These are phyloP conservation scores for Drosophila anceps DNA, from an alignment of 2,888 invertebrate genomes.

Conservation along the genomic window DNA sequence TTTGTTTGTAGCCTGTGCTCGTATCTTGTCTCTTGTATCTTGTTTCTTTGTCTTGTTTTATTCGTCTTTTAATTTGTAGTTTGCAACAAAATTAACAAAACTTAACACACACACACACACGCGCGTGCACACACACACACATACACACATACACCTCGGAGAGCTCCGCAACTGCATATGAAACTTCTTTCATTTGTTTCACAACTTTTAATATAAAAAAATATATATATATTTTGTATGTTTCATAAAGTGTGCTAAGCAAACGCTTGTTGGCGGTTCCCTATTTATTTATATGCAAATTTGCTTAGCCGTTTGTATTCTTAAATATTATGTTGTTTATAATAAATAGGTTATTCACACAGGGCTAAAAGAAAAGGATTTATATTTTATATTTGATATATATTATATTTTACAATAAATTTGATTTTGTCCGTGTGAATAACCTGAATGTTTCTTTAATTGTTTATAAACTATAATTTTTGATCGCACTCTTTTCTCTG, in stretches of 20 bases:
- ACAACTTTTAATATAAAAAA: conserved; percentile 14
- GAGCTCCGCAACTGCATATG: conserved; percentile 29
- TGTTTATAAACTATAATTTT: conserved; percentile 1
- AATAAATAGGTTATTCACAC: conserved; percentile 29
- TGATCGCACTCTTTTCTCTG: conserved; percentile 36
- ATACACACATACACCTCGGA: conserved; percentile 7
- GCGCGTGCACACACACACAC: conserved; percentile 5
- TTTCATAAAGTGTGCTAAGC: conserved; percentile 26
- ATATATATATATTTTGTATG: conserved; percentile 7
- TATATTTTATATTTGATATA: background rate
- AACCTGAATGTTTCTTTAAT: conserved; percentile 10
- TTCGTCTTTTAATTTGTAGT: conserved; percentile 34
- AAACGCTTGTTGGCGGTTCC: conserved; percentile 39
- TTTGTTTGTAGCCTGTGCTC: conserved; percentile 42
- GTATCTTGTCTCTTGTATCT: conserved; percentile 26
- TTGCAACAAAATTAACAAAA: conserved; percentile 13
- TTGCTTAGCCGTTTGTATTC: conserved; percentile 5
- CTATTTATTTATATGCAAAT: conserved; percentile 8
- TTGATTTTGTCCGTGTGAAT: conserved; percentile 14
- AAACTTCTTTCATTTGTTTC: conserved; percentile 28
- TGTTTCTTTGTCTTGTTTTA: conserved; percentile 30
- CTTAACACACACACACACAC: conserved; percentile 17
- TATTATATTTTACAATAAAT: background rate
- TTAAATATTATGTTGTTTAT: conserved; percentile 17
- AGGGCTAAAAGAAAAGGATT: background rate